Percentiles rank a stretch among this genome's conserved stretches.
Evolutionary conservation across 2,113 vertebrate species (phyloP).

Genomic region (Passer montanus): DNA sequence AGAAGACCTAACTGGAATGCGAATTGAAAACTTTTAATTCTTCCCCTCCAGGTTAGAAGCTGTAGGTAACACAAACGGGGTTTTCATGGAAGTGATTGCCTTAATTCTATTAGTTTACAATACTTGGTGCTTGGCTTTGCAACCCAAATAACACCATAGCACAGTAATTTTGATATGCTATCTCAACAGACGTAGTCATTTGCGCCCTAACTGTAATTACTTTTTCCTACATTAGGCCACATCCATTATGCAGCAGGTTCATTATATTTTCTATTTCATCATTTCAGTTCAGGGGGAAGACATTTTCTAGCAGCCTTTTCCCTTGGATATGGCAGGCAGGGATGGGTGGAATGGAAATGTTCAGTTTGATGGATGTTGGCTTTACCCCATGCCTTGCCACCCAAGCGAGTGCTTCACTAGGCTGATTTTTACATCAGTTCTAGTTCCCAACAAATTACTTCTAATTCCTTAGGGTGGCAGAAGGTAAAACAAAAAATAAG

Average conservation of each 20-base stretch:
- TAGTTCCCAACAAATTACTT: neutral
- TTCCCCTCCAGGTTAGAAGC: too few relatives aligned
- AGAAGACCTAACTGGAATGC: accelerated
- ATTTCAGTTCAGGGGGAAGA: neutral
- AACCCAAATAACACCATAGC: neutral
- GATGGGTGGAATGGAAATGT: neutral
- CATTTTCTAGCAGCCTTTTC: neutral
- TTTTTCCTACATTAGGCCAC: neutral
- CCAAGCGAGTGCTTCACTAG: accelerated
- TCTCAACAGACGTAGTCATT: neutral
- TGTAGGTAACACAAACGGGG: neutral
- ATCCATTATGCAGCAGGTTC: neutral
- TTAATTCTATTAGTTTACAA: neutral
- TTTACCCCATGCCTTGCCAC: neutral
- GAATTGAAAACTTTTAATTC: neutral
- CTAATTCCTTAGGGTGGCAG: neutral
- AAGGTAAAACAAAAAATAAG: neutral
- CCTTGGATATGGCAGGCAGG: neutral
- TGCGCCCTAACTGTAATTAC: neutral
- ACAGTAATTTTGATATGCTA: neutral
- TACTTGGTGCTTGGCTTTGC: neutral
- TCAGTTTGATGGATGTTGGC: neutral
- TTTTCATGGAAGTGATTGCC: accelerated
- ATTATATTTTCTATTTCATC: neutral
- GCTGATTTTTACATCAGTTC: neutral